Percentiles rank a stretch among this genome's conserved stretches.
phyloP scores from a whole-genome alignment of 2,113 vertebrate species.

The Pagrus major region DNA sequence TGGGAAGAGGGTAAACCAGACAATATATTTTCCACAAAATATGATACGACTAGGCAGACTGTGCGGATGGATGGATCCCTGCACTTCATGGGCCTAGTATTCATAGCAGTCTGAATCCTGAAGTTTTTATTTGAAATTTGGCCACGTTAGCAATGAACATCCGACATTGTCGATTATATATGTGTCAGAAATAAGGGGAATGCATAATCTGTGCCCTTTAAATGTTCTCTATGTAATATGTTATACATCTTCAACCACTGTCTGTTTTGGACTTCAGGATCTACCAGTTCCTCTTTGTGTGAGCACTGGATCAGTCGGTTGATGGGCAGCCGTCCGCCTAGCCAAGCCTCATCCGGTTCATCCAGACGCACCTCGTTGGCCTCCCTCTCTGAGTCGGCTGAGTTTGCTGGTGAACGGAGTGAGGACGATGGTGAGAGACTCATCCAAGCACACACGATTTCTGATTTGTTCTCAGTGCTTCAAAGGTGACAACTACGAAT shows the following conservation, averaged over 20 bases:
- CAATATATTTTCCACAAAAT: no score
- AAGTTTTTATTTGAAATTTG: no score
- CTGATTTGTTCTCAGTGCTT: background rate
- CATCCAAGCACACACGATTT: constrained; percentile 10
- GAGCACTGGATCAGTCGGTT: constrained; percentile 98
- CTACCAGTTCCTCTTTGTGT: constrained; percentile 96
- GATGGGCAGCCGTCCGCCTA: constrained; percentile 94
- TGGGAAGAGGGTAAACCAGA: no score
- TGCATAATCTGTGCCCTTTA: no score
- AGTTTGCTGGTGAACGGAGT: constrained; percentile 93
- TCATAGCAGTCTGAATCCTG: no score
- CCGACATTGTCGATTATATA: no score
- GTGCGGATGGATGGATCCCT: no score
- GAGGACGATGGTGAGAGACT: constrained; percentile 92
- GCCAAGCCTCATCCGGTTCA: constrained; percentile 93
- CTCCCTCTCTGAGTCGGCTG: constrained; percentile 94
- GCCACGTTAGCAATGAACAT: no score
- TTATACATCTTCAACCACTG: background rate
- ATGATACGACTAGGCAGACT: no score
- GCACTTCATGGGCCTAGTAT: no score
- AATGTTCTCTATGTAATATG: background rate
- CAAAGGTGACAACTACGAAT: constrained; percentile 3
- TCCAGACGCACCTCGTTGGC: constrained; percentile 95
- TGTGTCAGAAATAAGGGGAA: no score
- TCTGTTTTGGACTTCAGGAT: constrained; percentile 84